Evolutionary conservation across 2,113 vertebrate genomes (phyloP).

Genomic region (Sebastes schlegelii): DNA sequence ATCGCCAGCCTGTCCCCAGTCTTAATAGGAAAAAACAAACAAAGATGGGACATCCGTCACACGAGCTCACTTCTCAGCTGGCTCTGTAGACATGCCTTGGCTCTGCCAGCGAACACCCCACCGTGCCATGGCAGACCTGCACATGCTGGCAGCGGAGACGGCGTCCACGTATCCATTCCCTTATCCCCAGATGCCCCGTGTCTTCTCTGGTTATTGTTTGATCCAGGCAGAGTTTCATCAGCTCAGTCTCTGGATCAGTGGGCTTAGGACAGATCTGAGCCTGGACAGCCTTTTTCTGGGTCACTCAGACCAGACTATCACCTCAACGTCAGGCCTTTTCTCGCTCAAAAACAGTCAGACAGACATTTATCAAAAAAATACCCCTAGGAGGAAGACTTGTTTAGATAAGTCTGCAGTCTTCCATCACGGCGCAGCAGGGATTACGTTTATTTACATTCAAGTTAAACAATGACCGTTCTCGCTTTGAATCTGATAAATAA

Average conservation of each 20-base stretch:
- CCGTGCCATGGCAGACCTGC: conserved; percentile 34
- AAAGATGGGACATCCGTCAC: conserved; percentile 35
- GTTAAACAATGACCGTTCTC: conserved; percentile 9
- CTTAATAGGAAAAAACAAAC: conserved; percentile 29
- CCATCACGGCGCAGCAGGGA: conserved; percentile 1
- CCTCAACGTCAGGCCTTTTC: neutral
- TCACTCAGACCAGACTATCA: conserved; percentile 46
- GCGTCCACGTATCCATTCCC: conserved; percentile 57
- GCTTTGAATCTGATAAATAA: conserved; percentile 13
- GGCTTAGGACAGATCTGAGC: conserved; percentile 59
- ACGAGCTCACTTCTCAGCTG: conserved; percentile 20
- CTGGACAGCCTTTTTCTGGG: conserved; percentile 52
- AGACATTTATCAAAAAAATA: conserved; percentile 24
- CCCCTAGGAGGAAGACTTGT: neutral
- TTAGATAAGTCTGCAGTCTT: conserved; percentile 15
- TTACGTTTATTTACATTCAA: conserved; percentile 23
- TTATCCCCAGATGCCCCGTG: conserved; percentile 50
- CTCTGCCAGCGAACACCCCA: conserved; percentile 39
- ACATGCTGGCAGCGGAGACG: conserved; percentile 39
- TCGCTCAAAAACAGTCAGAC: neutral
- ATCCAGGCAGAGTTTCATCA: conserved; percentile 66
- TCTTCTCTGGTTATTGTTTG: conserved; percentile 69
- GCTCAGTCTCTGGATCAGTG: conserved; percentile 69
- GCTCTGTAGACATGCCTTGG: conserved; percentile 48
- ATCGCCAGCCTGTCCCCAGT: conserved; percentile 45